Conservation (phyloP, 2,113 vertebrate genomes). For the Hipposideros armiger region DNA sequence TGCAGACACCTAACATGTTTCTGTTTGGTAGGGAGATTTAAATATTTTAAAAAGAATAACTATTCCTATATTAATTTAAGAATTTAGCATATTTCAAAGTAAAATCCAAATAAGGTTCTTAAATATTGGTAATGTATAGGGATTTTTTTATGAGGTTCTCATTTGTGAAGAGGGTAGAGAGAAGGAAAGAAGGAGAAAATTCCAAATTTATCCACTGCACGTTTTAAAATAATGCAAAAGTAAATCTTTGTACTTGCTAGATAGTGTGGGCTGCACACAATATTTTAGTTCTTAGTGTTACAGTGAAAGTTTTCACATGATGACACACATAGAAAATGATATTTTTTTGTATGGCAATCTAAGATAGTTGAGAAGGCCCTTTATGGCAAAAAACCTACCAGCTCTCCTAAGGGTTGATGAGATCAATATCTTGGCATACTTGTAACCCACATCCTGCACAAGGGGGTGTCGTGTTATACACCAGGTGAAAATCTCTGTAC, state of each 20-base stretch:
- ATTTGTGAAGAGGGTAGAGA: not conserved
- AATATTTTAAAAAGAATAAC: not conserved
- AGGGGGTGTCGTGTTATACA: not conserved
- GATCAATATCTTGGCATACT: not conserved
- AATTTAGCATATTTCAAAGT: not conserved
- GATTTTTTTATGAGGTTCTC: not conserved
- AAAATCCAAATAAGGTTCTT: not conserved
- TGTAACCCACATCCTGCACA: rapidly evolving
- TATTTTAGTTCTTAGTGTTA: not conserved
- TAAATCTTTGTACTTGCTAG: not conserved
- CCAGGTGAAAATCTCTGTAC: not conserved
- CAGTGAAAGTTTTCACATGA: not conserved
- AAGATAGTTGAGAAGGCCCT: not conserved
- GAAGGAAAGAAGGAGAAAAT: not conserved
- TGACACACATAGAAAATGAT: not conserved
- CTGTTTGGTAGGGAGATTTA: not conserved
- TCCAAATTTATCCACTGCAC: not conserved
- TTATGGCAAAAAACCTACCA: not conserved
- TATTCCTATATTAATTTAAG: not conserved
- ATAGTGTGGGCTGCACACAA: not conserved
- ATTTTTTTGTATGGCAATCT: not conserved
- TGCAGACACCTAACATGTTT: not conserved
- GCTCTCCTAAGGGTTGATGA: not conserved
- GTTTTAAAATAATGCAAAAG: not conserved
- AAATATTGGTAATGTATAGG: not conserved